Conservation (phyloP, 2,113 vertebrate genomes). For the Neopipo cinnamomea region DNA sequence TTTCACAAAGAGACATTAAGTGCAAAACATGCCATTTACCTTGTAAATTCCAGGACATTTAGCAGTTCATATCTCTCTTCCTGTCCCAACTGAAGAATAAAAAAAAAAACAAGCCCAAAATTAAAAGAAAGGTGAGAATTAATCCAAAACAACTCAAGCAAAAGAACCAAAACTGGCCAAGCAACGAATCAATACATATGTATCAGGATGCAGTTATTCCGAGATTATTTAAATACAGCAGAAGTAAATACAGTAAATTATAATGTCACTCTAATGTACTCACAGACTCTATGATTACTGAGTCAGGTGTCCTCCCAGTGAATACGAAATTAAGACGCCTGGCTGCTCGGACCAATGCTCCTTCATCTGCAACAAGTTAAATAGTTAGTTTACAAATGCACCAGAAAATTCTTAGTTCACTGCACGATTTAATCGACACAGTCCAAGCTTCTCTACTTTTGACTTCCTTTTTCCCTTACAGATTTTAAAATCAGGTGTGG, state of each 20-base stretch:
- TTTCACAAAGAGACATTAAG: neutral
- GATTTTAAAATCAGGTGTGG: neutral
- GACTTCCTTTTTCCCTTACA: neutral
- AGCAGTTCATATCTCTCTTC: slow-evolving; percentile 94
- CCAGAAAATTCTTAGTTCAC: neutral
- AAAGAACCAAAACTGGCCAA: neutral
- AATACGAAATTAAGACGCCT: slow-evolving; percentile 89
- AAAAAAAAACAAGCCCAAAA: neutral
- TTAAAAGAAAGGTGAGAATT: neutral
- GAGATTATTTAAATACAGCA: neutral
- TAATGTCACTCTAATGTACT: slow-evolving; percentile 38
- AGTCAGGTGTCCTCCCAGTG: slow-evolving; percentile 93
- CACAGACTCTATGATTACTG: slow-evolving; percentile 91
- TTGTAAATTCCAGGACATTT: slow-evolving; percentile 96
- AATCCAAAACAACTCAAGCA: neutral
- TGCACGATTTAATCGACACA: neutral
- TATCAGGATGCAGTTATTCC: neutral
- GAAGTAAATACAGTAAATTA: neutral
- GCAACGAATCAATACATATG: neutral
- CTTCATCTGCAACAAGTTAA: slow-evolving; percentile 84
- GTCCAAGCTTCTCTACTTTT: neutral
- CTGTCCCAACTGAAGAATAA: slow-evolving; percentile 77
- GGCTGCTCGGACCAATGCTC: slow-evolving; percentile 93
- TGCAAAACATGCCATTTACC: slow-evolving; percentile 73
- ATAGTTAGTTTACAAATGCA: neutral